A percentile compares a stretch with the other conserved stretches of the same genome.
Conservation (phyloP, 2,797 vertebrate genomes). For the Pangasius sanitwongsei region DNA sequence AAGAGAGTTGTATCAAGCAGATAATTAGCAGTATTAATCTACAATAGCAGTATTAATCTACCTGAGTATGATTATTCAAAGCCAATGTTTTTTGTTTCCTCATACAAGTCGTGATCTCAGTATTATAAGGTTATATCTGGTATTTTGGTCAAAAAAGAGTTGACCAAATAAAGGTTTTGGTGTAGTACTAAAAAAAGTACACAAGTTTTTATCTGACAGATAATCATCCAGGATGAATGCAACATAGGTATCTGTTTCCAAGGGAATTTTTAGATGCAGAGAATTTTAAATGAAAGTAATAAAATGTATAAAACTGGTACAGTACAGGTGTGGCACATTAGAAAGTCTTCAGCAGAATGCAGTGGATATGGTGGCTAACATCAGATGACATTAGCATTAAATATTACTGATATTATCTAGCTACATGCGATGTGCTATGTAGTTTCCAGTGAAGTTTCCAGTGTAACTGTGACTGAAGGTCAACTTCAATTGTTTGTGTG, state of each 20-base stretch:
- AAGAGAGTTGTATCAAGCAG: background rate
- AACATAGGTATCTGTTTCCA: background rate
- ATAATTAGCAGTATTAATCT: background rate
- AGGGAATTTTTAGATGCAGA: background rate
- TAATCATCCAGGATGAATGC: background rate
- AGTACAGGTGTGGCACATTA: background rate
- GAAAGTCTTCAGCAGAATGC: background rate
- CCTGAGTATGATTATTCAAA: background rate
- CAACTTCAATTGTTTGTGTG: background rate
- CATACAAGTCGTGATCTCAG: background rate
- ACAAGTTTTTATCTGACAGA: background rate
- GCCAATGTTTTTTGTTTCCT: background rate
- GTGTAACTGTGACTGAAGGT: background rate
- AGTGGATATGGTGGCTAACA: background rate
- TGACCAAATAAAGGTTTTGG: background rate
- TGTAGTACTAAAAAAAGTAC: constrained; percentile 1
- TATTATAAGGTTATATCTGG: background rate
- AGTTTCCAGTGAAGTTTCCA: background rate
- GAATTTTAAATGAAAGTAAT: background rate
- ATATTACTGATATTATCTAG: background rate
- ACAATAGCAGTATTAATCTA: background rate
- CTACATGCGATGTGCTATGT: background rate
- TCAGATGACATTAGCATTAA: background rate
- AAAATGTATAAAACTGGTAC: background rate
- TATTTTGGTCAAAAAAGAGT: background rate